Conservation (phyloP, 1,140 invertebrate species). For the Paracyclopina nana region DNA sequence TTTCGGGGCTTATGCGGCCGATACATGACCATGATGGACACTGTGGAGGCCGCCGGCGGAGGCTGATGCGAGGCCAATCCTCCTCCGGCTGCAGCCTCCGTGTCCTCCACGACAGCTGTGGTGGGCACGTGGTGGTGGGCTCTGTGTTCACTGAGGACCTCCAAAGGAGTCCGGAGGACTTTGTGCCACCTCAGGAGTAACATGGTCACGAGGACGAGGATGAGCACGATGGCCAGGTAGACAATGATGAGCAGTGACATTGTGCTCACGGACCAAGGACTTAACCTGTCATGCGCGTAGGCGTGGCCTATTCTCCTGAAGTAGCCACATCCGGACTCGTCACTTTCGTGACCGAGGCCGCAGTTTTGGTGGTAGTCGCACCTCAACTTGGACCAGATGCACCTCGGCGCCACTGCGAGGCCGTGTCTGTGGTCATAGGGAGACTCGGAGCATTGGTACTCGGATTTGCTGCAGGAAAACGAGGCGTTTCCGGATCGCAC, state of each 20-base stretch:
- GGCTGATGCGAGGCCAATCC: no score
- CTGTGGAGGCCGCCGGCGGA: no score
- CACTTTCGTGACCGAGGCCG: slow-evolving; percentile 7
- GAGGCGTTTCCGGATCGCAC: no score
- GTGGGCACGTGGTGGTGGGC: neutral
- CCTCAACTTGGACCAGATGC: slow-evolving; percentile 6
- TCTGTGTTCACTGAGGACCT: neutral
- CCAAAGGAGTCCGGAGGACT: slow-evolving; percentile 9
- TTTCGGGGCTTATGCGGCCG: neutral
- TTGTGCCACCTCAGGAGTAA: slow-evolving; percentile 14
- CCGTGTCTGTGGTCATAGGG: no score
- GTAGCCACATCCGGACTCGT: slow-evolving; percentile 7
- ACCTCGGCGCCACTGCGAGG: neutral
- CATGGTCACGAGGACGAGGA: slow-evolving; percentile 10
- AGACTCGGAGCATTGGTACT: no score
- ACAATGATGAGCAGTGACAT: slow-evolving; percentile 12
- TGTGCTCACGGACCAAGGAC: slow-evolving; percentile 10
- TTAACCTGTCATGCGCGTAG: slow-evolving; percentile 1
- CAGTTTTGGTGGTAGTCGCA: slow-evolving; percentile 16
- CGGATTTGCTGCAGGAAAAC: neutral
- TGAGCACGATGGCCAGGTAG: slow-evolving; percentile 10
- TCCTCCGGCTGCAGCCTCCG: neutral
- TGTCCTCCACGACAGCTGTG: neutral
- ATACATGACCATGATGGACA: slow-evolving; percentile 17
- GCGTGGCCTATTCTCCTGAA: no score